Percentiles rank a stretch among this genome's conserved stretches.
These are phyloP conservation scores for Scarus forsteni DNA, from an alignment of 2,797 vertebrate species.

Conservation along the genomic window DNA sequence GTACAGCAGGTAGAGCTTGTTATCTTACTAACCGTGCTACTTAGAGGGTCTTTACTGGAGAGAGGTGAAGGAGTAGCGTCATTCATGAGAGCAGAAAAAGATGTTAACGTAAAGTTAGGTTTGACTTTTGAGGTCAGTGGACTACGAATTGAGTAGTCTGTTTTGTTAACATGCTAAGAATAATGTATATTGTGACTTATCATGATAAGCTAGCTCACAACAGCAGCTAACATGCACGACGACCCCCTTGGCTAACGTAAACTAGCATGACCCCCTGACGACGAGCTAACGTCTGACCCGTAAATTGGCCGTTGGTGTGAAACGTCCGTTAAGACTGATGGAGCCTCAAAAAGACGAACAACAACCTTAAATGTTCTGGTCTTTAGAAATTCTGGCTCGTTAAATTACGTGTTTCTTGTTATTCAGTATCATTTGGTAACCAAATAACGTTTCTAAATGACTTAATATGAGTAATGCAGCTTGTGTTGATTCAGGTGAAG, in stretches of 20 bases:
- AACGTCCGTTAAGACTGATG: too few species aligned
- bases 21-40: background rate
- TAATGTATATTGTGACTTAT: rapidly evolving
- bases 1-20: slow-evolving; percentile 55
- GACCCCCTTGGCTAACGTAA: background rate
- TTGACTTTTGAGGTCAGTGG: background rate
- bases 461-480: too few species aligned
- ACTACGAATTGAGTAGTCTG: background rate
- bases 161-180: background rate
- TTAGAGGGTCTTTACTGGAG: background rate
- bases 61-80: too few species aligned
- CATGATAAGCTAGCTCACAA: too few species aligned
- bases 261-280: background rate
- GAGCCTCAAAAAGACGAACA: too few species aligned
- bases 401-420: too few species aligned
- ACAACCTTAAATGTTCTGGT: too few species aligned
- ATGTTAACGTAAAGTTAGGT: background rate
- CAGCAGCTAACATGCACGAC: background rate
- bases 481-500: too few species aligned
- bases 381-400: too few species aligned
- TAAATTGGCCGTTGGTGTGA: too few species aligned
- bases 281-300: background rate
- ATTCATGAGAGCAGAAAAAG: background rate
- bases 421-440: too few species aligned
- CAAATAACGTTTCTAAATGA: too few species aligned